phyloP scores from a whole-genome alignment of 1,140 invertebrate species.

The Globodera rostochiensis region DNA sequence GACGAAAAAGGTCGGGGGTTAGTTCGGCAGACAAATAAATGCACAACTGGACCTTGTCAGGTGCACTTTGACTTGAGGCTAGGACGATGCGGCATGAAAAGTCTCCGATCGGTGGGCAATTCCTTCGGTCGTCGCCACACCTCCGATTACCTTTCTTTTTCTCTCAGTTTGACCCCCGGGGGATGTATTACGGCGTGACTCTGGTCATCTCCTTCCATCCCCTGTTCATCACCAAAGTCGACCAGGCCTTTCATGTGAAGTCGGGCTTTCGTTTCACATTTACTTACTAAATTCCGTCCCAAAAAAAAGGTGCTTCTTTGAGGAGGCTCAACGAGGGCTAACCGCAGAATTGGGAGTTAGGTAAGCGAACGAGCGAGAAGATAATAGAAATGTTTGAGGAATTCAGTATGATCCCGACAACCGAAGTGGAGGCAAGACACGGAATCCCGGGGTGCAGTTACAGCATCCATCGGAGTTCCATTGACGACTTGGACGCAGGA shows the following conservation, averaged over 20 bases:
- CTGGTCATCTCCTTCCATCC: conserved; percentile 65
- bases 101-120: conserved; percentile 59
- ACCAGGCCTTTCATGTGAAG: conserved; percentile 65
- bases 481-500: conserved; percentile 61
- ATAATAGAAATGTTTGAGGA: neutral
- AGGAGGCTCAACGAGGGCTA: conserved; percentile 60
- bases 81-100: conserved; percentile 64
- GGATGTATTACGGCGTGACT: conserved; percentile 65
- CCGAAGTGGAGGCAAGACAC: conserved; percentile 62
- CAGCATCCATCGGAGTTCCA: conserved; percentile 57
- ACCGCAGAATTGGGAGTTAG: conserved; percentile 65
- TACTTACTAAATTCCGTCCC: conserved; percentile 39
- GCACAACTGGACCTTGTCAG: neutral
- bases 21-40: neutral
- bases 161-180: conserved; percentile 60
- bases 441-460: conserved; percentile 64
- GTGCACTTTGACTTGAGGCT: conserved; percentile 60
- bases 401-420: conserved; percentile 65
- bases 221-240: conserved; percentile 65
- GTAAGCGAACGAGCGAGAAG: conserved; percentile 24
- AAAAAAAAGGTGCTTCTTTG: conserved; percentile 64
- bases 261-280: neutral
- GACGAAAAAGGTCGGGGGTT: conserved; percentile 52
- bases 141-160: neutral
- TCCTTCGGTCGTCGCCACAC: neutral